Evolutionary conservation across 1,140 invertebrate species (phyloP), one percentile per base, ranked within the genome.

Genomic region (Palaemon carinicauda): DNA sequence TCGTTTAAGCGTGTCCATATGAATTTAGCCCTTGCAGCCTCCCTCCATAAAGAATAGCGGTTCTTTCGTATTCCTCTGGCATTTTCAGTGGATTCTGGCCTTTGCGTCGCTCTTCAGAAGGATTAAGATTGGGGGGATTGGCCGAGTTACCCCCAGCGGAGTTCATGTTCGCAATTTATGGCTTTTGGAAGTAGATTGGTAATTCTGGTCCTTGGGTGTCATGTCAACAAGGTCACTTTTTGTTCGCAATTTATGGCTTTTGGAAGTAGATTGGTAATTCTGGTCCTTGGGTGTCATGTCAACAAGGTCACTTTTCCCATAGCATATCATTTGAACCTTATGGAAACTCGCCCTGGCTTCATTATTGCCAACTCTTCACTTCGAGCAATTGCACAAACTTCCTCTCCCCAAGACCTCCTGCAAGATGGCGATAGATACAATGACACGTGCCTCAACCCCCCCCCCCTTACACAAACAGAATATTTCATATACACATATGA

Each of bases 351-450:
- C 75, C 19, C 50, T 27, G 50, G 56, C 56, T 60, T 80, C 79
- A 80, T 80, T 80, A 80, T 80, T 65, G 79, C 54, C 56, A 69
- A 65, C 56, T 80, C 79, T 80, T 80, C 79, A 80, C 56, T 80
- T 80, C 50, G 65, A 41, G 69, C 41, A 80, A 31, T 69, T 33
- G 53, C 51, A 52, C 75, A 27, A 53, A 52, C 50, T 52, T 52
- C 33, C 33, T 33, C 73, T 19, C 21, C n/a, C 17, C 33, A 75
- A 33, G 73, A 17, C 41, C 31, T 31, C 14, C 29, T 51, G 33
- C 41, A 29, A 15, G 56, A 60, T 60, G 29, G 27, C 17, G 17
- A 73, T 24, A 29, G 69, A 73, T 24, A 29, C 21, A 73, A 73
- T 41, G 41, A 41, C 41, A 41, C 41, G 41, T 41, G 41, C 41